Conservation (phyloP, 1,140 invertebrate species). For the Cyphomyrmex costatus region DNA sequence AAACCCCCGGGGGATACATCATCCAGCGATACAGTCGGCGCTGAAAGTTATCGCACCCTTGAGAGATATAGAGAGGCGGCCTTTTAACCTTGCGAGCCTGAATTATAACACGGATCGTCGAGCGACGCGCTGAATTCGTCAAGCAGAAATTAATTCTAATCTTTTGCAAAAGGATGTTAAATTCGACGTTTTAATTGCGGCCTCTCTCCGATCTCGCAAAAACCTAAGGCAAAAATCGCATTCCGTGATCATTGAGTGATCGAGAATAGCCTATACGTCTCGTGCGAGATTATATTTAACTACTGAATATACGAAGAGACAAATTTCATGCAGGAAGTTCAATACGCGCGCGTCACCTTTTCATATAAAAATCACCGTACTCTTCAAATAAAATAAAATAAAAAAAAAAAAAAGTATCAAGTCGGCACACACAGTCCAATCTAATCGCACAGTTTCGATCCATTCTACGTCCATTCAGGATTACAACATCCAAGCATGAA, state of each 20-base stretch:
- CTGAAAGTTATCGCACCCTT: constrained; percentile 81
- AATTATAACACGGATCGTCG: constrained; percentile 37
- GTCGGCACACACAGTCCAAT: constrained; percentile 13
- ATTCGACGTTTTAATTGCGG: neutral
- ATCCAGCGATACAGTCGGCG: constrained; percentile 83
- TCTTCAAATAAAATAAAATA: constrained; percentile 20
- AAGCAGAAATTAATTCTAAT: constrained; percentile 10
- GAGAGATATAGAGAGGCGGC: constrained; percentile 61
- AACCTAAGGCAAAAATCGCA: neutral
- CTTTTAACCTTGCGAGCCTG: constrained; percentile 66
- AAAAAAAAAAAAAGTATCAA: constrained; percentile 24
- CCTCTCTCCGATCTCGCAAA: too few species aligned
- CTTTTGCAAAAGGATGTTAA: neutral
- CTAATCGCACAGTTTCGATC: constrained; percentile 56
- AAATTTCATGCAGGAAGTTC: neutral
- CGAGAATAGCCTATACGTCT: neutral
- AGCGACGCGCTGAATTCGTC: neutral
- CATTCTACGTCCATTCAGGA: constrained; percentile 66
- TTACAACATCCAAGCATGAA: constrained; percentile 72
- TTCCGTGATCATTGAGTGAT: neutral
- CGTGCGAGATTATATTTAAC: neutral
- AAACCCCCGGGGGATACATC: constrained; percentile 80
- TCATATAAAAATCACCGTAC: neutral
- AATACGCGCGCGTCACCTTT: neutral
- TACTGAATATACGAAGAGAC: neutral